phyloP scores from a whole-genome alignment of 2,113 vertebrate species.

The Daphoenositta chrysoptera region DNA sequence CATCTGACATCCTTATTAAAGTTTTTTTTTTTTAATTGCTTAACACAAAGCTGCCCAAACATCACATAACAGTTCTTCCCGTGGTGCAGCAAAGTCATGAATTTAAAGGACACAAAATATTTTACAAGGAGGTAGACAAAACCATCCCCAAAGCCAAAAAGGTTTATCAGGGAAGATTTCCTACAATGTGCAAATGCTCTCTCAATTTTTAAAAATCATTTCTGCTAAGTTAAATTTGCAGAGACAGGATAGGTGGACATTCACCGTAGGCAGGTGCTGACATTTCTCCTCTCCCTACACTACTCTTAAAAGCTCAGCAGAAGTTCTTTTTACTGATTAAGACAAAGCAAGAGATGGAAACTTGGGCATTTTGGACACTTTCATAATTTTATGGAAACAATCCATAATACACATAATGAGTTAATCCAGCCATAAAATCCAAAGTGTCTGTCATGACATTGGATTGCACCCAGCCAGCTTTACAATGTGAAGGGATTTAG shows the following conservation, averaged over 20 bases:
- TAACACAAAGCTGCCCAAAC: not conserved
- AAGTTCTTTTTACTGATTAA: not conserved
- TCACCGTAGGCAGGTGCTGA: not conserved
- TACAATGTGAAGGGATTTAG: not conserved
- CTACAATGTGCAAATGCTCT: not conserved
- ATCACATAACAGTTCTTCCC: not conserved
- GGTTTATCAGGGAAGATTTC: not conserved
- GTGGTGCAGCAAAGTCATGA: not conserved
- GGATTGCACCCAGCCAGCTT: not conserved
- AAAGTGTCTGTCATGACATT: not conserved
- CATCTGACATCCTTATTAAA: conserved; percentile 16
- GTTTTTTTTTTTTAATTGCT: not conserved
- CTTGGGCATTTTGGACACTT: not conserved
- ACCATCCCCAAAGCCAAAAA: not conserved
- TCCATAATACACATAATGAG: not conserved
- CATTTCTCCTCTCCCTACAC: not conserved
- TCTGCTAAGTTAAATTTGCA: not conserved
- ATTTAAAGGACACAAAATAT: not conserved
- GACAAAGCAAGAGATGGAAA: not conserved
- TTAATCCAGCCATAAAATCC: not conserved
- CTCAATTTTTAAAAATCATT: not conserved
- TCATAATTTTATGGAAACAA: not conserved
- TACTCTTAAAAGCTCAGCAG: not conserved
- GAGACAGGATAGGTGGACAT: not conserved
- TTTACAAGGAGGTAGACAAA: not conserved